These are phyloP conservation scores for Menidia menidia DNA, from an alignment of 2,797 vertebrate species.

Conservation along the genomic window DNA sequence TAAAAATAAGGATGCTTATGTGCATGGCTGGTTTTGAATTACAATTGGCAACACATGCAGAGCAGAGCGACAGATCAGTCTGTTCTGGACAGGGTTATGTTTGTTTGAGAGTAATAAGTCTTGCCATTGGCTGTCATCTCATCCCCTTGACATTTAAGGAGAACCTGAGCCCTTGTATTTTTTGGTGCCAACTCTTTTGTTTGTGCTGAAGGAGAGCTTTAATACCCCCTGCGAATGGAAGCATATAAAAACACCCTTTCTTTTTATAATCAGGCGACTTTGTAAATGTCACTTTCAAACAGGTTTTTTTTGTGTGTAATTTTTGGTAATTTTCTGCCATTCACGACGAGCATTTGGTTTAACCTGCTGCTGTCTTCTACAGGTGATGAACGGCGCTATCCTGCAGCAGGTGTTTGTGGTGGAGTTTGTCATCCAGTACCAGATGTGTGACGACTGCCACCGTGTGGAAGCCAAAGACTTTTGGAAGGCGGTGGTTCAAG, in stretches of 20 bases:
- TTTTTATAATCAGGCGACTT: neutral
- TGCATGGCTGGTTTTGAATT: neutral
- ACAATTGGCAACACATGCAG: neutral
- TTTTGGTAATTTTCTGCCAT: neutral
- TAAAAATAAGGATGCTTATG: neutral
- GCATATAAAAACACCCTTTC: neutral
- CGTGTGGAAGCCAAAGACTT: constrained; percentile 98
- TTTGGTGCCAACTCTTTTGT: constrained; percentile 46
- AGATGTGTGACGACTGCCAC: constrained; percentile 98
- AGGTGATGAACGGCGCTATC: constrained; percentile 97
- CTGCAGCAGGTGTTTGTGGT: constrained; percentile 98
- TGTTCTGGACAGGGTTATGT: constrained; percentile 10
- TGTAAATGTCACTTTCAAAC: neutral
- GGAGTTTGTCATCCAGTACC: constrained; percentile 89
- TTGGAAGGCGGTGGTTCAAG: constrained; percentile 98
- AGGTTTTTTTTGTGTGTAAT: neutral
- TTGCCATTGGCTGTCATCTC: constrained; percentile 53
- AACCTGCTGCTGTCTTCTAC: constrained; percentile 33
- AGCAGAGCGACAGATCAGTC: constrained; percentile 8
- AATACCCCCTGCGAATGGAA: constrained; percentile 3
- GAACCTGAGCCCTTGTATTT: constrained; percentile 52
- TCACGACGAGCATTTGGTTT: neutral
- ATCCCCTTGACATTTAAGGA: constrained; percentile 70
- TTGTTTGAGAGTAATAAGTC: constrained; percentile 21
- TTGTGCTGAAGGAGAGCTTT: constrained; percentile 12